Base-by-base conservation (phyloP, 2,888 invertebrate genomes). In the Sarcophaga rosellei region DNA sequence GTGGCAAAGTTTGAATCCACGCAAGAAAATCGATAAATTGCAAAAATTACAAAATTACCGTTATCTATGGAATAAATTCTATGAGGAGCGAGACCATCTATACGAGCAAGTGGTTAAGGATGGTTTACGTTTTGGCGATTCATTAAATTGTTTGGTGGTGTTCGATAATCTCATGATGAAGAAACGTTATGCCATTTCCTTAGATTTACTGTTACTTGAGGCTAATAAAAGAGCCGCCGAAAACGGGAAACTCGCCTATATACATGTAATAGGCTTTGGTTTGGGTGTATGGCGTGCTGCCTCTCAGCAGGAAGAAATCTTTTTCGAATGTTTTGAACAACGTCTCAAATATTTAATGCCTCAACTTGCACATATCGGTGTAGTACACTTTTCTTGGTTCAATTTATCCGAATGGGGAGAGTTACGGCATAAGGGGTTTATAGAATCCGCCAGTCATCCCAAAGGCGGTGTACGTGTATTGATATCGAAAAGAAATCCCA, bases 311-410 rank as follows among this genome's bases (percentile, higher is more conserved):
- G 93, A 94, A 5, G 93, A 95, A 88, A 94, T 95, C 53, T 96
- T 95, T 88, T 90, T 96, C 4, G 93, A 95, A 68, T 94, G 95
- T 0, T 95, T 95, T 87, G 92, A 95, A 35, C 94, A 95, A 76
- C 94, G 96, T 17, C 91, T 95, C 59, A 93, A 94, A 5, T 94
- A 94, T 61, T 89, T 94, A 84, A 91, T 93, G 76, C 90, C 93
- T 25, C 91, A 93, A 2, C 89, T 96, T 8, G 91, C 93, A 2
- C 94, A 95, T 88, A 93, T 96, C 0, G 94, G 95, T 0, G 95
- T 95, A 85, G 94, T 96, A 12, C 95, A 96, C 92, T 96, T 96
- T 90, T 94, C 96, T 0, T 96, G 95, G 90, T 95, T 96, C 62
- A 91, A 91, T 0, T 90, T 94, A 45, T 90, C 90, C 2, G 92